Conservation (phyloP, 2,113 vertebrate genomes). For the Sorex araneus region DNA sequence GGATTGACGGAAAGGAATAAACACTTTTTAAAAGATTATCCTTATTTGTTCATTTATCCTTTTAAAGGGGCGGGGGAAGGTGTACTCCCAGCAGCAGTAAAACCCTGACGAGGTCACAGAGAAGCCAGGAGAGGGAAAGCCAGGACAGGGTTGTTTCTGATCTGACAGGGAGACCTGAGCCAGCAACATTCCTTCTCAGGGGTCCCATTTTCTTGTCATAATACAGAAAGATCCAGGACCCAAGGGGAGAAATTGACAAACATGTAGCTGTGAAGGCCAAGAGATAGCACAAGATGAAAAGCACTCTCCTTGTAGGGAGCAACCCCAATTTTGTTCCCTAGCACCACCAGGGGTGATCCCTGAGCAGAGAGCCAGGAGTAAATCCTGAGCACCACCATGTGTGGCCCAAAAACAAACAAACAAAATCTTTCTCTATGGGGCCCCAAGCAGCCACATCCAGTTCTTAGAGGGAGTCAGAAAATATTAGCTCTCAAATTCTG, state of each 20-base stretch:
- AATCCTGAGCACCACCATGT: too few relatives aligned
- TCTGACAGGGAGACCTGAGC: neutral
- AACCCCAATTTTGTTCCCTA: too few relatives aligned
- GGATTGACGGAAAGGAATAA: neutral
- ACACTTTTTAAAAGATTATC: too few relatives aligned
- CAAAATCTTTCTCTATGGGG: neutral
- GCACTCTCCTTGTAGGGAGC: too few relatives aligned
- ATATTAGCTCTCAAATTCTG: neutral
- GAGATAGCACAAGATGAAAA: too few relatives aligned
- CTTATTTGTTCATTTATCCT: conserved; percentile 5
- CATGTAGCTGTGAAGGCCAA: too few relatives aligned
- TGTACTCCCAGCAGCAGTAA: neutral
- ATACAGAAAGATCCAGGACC: neutral
- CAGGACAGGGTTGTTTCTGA: neutral
- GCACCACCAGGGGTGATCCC: too few relatives aligned
- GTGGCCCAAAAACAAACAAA: too few relatives aligned
- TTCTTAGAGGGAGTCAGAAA: too few relatives aligned
- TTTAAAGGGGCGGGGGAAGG: neutral
- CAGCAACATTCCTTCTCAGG: neutral
- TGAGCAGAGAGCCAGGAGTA: too few relatives aligned
- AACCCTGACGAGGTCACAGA: conserved; percentile 4
- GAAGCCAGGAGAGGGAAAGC: neutral
- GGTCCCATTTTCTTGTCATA: conserved; percentile 6
- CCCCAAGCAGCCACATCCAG: neutral
- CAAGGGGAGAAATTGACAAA: too few relatives aligned